Conservation (phyloP, 1,140 invertebrate species). For the Mactra quadrangularis region DNA sequence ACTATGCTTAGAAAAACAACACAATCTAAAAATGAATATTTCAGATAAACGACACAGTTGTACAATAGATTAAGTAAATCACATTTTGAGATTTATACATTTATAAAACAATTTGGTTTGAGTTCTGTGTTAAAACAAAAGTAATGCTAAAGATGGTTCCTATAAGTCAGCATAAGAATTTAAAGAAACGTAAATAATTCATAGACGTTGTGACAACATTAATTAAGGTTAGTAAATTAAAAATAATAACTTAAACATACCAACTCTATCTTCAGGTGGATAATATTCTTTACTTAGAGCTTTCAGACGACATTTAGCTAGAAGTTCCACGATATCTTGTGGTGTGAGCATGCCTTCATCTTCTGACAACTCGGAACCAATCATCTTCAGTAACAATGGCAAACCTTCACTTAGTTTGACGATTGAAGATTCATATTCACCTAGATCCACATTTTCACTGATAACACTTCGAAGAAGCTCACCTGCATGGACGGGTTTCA, state of each 20-base stretch:
- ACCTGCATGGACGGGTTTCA: neutral
- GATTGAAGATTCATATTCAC: constrained; percentile 8
- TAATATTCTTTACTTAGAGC: constrained; percentile 42
- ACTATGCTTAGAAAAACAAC: too few relatives aligned
- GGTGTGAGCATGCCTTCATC: constrained; percentile 23
- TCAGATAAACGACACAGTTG: too few relatives aligned
- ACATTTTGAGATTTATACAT: too few relatives aligned
- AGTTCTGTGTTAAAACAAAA: too few relatives aligned
- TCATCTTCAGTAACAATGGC: constrained; percentile 31
- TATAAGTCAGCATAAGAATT: neutral
- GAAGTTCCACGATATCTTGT: constrained; percentile 35
- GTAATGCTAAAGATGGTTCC: neutral
- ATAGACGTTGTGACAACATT: neutral
- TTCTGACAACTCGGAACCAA: constrained; percentile 27
- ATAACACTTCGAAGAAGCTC: neutral
- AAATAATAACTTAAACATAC: constrained; percentile 3
- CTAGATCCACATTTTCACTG: constrained; percentile 4
- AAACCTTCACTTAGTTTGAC: constrained; percentile 42
- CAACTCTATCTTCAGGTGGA: constrained; percentile 31
- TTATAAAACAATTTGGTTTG: too few relatives aligned
- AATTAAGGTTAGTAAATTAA: too few relatives aligned
- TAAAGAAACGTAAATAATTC: neutral
- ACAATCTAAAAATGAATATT: too few relatives aligned
- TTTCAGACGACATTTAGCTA: constrained; percentile 37
- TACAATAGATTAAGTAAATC: too few relatives aligned